A percentile compares a stretch with the other conserved stretches of the same genome.
Conservation (phyloP, 1,140 invertebrate genomes). For the Harlomillsia oculata region DNA sequence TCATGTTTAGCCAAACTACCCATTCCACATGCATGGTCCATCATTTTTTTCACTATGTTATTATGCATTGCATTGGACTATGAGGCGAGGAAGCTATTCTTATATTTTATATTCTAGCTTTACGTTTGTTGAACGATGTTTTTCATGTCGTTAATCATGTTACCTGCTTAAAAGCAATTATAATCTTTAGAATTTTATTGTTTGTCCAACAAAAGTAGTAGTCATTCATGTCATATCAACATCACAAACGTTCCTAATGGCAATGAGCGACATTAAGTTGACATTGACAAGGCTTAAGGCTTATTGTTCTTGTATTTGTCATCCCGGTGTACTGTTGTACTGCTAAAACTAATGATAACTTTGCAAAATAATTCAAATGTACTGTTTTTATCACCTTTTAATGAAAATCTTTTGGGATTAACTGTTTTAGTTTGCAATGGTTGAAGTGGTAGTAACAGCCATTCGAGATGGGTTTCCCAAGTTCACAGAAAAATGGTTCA, state of each 20-base stretch:
- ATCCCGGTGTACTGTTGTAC: too few species aligned
- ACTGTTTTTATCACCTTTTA: too few species aligned
- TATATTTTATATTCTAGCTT: slow-evolving; percentile 1
- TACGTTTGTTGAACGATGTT: too few species aligned
- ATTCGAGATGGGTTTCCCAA: slow-evolving; percentile 81
- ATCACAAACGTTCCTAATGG: too few species aligned
- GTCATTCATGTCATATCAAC: neutral
- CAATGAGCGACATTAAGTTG: too few species aligned
- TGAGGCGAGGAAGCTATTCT: slow-evolving; percentile 52
- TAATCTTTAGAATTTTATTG: too few species aligned
- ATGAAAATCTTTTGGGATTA: too few species aligned
- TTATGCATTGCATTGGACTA: slow-evolving; percentile 80
- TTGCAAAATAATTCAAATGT: too few species aligned
- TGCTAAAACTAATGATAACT: too few species aligned
- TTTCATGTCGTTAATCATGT: too few species aligned
- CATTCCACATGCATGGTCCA: slow-evolving; percentile 69
- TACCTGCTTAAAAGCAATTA: neutral
- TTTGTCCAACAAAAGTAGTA: neutral
- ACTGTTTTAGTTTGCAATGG: slow-evolving; percentile 81
- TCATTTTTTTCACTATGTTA: slow-evolving; percentile 83
- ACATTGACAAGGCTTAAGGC: too few species aligned
- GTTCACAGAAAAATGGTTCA: slow-evolving; percentile 66
- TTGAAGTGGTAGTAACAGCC: slow-evolving; percentile 83
- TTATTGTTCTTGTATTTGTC: too few species aligned
- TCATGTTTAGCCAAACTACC: slow-evolving; percentile 83